Base-by-base conservation (phyloP, 2,797 vertebrate species). In the Molossus molossus region DNA sequence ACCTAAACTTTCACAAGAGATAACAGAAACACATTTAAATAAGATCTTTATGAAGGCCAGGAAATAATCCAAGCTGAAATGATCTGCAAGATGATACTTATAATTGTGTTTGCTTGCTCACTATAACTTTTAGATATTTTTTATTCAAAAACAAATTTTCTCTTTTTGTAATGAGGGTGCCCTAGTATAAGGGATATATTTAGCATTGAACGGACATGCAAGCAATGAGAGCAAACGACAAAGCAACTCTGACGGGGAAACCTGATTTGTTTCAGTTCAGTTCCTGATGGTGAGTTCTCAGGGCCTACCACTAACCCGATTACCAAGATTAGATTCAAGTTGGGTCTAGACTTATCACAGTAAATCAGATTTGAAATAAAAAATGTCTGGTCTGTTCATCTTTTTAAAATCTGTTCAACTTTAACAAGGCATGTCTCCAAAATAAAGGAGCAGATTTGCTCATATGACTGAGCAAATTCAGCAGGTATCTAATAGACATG, bases 341-440 rank as follows among this genome's bases (percentile, higher is more conserved):
- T 58, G 14, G n/a, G 76, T 53, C 55, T 80, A 87, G 25, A 65
- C 1, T 50, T 73, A 84, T 20, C 57, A 77, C 57, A 83, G 64
- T 72, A 77, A 92, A 83, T 77, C 50, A 83, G 12, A 94, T 67
- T 50, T 79, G 33, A 70, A 73, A 48, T 33, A 67, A 69, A 67
- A 69, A 94, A 76, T 33, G 20, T 70, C 23, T 85, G 23, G 3
- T 85, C 25, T 75, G 12, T 72, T 80, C 1, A 15, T 70, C 72
- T 76, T 64, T 25, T 18, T 53, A 33, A n/a, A 64, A 17, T 79
- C 27, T 73, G 9, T 53, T 86, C 17, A n/a, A 9, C 29, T 65
- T 86, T 76, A 77, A 89, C 50, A 67, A 70, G 48, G 27, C 53
- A 15, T 90, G 25, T 77, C 89, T 82, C 57, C 69, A 76, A 18